Evolutionary conservation across 92 coral and sea anemone species (phyloP).

Genomic region (Anthopleura xanthogrammica): DNA sequence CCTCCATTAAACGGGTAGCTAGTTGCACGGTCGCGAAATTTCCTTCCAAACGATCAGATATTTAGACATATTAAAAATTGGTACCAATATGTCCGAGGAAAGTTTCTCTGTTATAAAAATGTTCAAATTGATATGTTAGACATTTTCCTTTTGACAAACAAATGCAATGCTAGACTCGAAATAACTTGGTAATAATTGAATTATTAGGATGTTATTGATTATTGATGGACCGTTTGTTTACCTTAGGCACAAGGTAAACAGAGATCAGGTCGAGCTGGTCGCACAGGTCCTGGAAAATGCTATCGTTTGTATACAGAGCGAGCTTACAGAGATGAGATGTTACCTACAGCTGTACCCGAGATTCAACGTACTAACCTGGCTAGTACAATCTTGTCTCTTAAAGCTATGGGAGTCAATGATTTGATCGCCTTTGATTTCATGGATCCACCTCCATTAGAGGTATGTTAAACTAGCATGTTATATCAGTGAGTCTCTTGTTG

Average conservation of each 20-base stretch:
- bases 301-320: slow-evolving; percentile 98
- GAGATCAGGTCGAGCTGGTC: slow-evolving; percentile 95
- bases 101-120: no score
- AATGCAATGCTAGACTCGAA: no score
- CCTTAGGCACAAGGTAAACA: slow-evolving; percentile 94
- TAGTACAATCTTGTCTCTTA: slow-evolving; percentile 91
- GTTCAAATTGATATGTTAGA: no score
- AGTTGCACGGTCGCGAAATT: no score
- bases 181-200: background rate
- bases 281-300: slow-evolving; percentile 99
- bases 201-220: background rate
- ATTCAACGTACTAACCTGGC: slow-evolving; percentile 95
- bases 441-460: slow-evolving; percentile 99
- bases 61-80: no score
- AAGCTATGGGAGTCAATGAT: slow-evolving; percentile 98
- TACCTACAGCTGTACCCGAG: slow-evolving; percentile 97
- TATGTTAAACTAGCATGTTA: slow-evolving; percentile 7
- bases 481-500: no score
- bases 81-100: no score
- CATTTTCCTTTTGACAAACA: no score
- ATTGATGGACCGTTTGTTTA: background rate
- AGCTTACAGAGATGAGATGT: slow-evolving; percentile 98
- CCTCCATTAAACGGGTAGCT: no score
- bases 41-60: no score
- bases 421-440: slow-evolving; percentile 93